Evolutionary conservation across 2,113 vertebrate species (phyloP).

Genomic region (Ginglymostoma cirratum): DNA sequence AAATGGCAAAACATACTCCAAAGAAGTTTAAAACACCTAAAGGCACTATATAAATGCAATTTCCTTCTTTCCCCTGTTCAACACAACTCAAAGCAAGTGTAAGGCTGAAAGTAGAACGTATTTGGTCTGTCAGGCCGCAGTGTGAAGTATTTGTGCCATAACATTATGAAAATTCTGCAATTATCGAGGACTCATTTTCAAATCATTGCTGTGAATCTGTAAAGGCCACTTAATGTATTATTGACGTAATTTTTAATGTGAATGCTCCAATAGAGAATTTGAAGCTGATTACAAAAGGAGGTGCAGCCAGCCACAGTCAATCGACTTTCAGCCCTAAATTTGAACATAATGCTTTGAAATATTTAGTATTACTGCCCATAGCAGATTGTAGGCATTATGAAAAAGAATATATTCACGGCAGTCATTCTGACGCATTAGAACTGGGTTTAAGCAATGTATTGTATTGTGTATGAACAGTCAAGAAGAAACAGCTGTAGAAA

Average conservation of each 20-base stretch:
- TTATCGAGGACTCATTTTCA: not conserved
- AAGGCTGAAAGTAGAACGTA: not conserved
- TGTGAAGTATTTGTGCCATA: not conserved
- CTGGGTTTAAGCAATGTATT: not conserved
- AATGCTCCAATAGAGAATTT: not conserved
- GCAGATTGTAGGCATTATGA: not conserved
- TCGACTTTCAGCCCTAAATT: not conserved
- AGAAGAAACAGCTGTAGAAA: too few relatives aligned
- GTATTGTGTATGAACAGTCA: not conserved
- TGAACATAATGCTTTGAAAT: not conserved
- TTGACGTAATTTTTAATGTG: not conserved
- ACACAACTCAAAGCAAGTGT: not conserved
- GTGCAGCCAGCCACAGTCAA: not conserved
- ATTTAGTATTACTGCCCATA: not conserved
- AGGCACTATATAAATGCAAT: too few relatives aligned
- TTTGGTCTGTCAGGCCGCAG: not conserved
- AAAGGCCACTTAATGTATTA: not conserved
- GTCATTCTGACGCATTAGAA: not conserved
- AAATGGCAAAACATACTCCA: too few relatives aligned
- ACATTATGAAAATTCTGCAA: not conserved
- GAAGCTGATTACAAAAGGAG: not conserved
- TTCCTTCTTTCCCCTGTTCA: too few relatives aligned
- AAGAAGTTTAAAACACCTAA: too few relatives aligned
- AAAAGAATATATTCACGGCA: not conserved
- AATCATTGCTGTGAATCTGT: not conserved